Evolutionary conservation across 2,888 invertebrate species (phyloP).

Genomic region (Tipula helvola): DNA sequence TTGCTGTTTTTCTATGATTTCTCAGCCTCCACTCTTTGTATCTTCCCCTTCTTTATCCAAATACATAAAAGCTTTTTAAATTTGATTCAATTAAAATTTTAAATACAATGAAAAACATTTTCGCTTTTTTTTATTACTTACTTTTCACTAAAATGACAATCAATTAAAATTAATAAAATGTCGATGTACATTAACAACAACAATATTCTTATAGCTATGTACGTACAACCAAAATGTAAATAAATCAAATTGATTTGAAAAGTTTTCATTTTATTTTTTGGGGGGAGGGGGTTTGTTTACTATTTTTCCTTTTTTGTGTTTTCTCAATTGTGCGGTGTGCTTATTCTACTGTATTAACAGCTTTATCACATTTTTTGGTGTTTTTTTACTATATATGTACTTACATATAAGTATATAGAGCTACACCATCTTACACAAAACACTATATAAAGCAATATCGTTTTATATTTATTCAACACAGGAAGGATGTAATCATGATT

Average conservation of each 20-base stretch:
- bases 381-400: not conserved
- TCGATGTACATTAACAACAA: not conserved
- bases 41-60: not conserved
- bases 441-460: no score
- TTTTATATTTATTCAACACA: no score
- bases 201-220: not conserved
- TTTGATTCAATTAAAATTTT: not conserved
- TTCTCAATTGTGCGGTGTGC: not conserved
- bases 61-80: not conserved
- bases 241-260: not conserved
- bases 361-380: not conserved
- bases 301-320: not conserved
- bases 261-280: not conserved
- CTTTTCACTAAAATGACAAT: not conserved
- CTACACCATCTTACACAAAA: no score
- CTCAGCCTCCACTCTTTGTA: not conserved
- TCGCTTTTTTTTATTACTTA: not conserved
- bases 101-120: not conserved
- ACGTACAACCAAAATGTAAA: not conserved
- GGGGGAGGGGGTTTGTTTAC: not conserved
- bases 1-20: not conserved
- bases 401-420: no score
- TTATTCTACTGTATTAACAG: not conserved
- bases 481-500: no score
- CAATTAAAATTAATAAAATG: not conserved